A percentile compares a stretch with the other conserved stretches of the same genome.
phyloP scores from a whole-genome alignment of 2,797 vertebrate genomes.

The Pteronotus mesoamericanus region DNA sequence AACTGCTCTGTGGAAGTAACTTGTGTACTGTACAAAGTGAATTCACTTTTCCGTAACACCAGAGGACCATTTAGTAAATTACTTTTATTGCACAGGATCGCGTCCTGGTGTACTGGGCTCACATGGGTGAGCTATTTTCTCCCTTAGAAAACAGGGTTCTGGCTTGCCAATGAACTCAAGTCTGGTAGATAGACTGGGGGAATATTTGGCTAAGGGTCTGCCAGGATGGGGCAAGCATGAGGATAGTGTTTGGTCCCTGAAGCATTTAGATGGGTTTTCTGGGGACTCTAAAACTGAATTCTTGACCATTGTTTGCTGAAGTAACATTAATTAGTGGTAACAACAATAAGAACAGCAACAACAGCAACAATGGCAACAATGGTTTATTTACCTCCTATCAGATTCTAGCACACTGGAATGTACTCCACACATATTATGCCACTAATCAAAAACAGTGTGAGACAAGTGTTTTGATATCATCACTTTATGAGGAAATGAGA shows the following conservation, averaged over 20 bases:
- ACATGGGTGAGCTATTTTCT: slow-evolving; percentile 40
- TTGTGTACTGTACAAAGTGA: slow-evolving; percentile 62
- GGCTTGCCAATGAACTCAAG: background rate
- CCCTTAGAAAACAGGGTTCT: background rate
- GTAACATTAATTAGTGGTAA: background rate
- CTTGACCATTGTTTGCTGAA: background rate
- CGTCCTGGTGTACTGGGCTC: slow-evolving; percentile 47
- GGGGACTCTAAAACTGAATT: background rate
- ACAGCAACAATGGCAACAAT: background rate
- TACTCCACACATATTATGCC: background rate
- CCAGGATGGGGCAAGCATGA: background rate
- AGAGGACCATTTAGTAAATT: slow-evolving; percentile 65
- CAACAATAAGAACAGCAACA: background rate
- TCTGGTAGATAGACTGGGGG: background rate
- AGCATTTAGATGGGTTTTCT: background rate
- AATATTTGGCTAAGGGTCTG: background rate
- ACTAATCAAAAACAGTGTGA: background rate
- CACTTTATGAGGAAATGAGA: background rate
- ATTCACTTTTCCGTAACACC: slow-evolving; percentile 35
- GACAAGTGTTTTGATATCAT: background rate
- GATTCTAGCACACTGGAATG: background rate
- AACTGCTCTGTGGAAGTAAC: slow-evolving; percentile 52
- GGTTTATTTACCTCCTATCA: background rate
- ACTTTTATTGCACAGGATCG: slow-evolving; percentile 58
- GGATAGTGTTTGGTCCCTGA: background rate